Base-by-base conservation (phyloP, 2,888 invertebrate genomes). In the Petrolisthes manimaculis region DNA sequence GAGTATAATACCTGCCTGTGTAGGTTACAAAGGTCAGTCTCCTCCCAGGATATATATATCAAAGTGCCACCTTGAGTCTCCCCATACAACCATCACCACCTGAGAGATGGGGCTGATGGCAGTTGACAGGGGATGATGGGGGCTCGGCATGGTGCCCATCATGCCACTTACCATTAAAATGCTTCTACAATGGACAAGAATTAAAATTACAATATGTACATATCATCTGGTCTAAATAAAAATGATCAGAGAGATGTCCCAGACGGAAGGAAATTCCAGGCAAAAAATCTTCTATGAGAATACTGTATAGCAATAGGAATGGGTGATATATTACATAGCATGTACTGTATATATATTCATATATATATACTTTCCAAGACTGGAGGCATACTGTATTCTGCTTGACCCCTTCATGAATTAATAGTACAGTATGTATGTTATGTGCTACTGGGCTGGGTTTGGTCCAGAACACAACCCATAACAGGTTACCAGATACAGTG, bases 101-200 rank as follows among this genome's bases (percentile, higher is more conserved):
- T 61, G 71, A 78, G 51, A 77, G 83, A 24, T 67, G 53, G 80
- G 79, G 83, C 78, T 61, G 83, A 56, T 51, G 71, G 55, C 79
- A 74, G 78, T 71, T 55, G 61, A 77, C 24, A 80, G 69, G 51
- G 56, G 56, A 37, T 56, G 78, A 78, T 55, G 75, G 54, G 83
- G 87, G 84, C 87, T 83, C 12, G 69, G 56, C 80, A 78, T 78
- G 75, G 82, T 83, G 54, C 67, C 71, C 77, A 77, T 78, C 83
- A 83, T 78, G 67, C 53, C 83, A 77, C 83, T 74, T 84, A 61
- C 18, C 61, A 78, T 75, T 82, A 79, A 88, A 88, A 84, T 88
- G 80, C 84, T 88, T 77, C 88, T 88, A 88, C 88, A 88, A 81
- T 88, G 84, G 88, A 88, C 88, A 88, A 88, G 67, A 78, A 78